These are phyloP conservation scores for Mesitornis unicolor DNA, from an alignment of 2,113 vertebrate genomes.

Conservation along the genomic window DNA sequence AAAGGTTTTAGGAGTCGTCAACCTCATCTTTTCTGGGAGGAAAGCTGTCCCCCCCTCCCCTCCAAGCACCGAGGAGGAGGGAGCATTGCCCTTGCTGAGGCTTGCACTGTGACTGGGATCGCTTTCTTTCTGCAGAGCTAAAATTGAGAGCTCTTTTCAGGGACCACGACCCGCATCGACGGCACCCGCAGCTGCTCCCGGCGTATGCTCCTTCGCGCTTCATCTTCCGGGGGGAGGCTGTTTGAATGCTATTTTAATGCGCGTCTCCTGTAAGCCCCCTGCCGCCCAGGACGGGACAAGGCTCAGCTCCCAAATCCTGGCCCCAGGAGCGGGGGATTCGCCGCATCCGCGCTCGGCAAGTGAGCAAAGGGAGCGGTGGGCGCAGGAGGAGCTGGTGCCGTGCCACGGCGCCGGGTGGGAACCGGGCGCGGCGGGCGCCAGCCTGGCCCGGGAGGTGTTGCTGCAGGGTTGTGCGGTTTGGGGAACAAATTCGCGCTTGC, in stretches of 20 bases:
- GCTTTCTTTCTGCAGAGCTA: background rate
- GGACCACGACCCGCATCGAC: background rate
- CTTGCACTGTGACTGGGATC: rapidly evolving
- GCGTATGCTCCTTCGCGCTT: rapidly evolving
- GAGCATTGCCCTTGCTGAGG: rapidly evolving
- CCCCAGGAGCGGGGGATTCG: background rate
- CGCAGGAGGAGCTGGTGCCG: background rate
- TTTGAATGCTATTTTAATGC: background rate
- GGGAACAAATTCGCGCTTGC: background rate
- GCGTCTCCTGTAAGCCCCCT: background rate
- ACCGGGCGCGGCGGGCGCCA: background rate
- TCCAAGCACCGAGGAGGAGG: rapidly evolving
- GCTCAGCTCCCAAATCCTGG: rapidly evolving
- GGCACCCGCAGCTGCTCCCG: background rate
- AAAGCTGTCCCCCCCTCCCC: background rate
- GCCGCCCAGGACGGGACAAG: rapidly evolving
- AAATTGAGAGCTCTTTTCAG: rapidly evolving
- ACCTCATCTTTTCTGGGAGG: background rate
- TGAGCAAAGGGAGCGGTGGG: background rate
- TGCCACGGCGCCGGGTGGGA: background rate
- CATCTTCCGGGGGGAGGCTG: rapidly evolving
- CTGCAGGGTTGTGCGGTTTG: background rate
- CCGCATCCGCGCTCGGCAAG: background rate
- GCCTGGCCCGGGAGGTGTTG: background rate
- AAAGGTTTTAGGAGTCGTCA: rapidly evolving